Evolutionary conservation across 1,140 invertebrate species (phyloP).

Genomic region (Copidosoma floridanum): DNA sequence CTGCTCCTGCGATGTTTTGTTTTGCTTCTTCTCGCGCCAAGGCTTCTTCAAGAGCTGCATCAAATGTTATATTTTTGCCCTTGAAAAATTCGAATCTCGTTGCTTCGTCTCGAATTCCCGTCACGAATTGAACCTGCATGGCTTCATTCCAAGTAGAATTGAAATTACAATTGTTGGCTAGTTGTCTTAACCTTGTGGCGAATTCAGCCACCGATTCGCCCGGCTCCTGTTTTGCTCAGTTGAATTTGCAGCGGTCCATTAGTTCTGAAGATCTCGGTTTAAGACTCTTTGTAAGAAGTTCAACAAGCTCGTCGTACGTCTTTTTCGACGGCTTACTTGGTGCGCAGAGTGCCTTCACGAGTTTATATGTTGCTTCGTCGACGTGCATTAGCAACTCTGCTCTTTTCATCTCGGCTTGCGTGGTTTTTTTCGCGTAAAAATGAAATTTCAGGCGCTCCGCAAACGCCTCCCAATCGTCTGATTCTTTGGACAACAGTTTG

Average conservation of each 20-base stretch:
- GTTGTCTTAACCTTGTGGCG: background rate
- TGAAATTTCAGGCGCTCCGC: conserved; percentile 13
- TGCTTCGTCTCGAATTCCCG: conserved; percentile 1
- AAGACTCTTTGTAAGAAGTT: background rate
- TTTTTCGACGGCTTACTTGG: background rate
- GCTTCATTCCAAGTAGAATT: background rate
- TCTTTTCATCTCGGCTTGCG: conserved; percentile 2
- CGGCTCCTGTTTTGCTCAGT: conserved; percentile 7
- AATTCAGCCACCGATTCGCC: conserved; percentile 17
- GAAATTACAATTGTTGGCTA: conserved; percentile 13
- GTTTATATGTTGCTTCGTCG: background rate
- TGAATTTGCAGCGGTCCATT: conserved; percentile 14
- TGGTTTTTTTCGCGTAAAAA: conserved; percentile 7
- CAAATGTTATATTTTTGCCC: conserved; percentile 1
- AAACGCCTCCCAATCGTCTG: conserved; percentile 15
- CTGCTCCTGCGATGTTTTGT: conserved; percentile 4
- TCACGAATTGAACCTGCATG: conserved; percentile 12
- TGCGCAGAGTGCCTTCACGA: background rate
- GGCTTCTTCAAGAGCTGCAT: conserved; percentile 15
- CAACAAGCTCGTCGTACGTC: background rate
- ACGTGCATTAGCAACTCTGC: conserved; percentile 10
- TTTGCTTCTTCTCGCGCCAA: conserved; percentile 14
- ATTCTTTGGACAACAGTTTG: background rate
- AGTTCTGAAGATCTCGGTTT: background rate
- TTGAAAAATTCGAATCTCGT: conserved; percentile 14